Base-by-base conservation (phyloP, 1,140 invertebrate species). In the Neuroterus valhalla region DNA sequence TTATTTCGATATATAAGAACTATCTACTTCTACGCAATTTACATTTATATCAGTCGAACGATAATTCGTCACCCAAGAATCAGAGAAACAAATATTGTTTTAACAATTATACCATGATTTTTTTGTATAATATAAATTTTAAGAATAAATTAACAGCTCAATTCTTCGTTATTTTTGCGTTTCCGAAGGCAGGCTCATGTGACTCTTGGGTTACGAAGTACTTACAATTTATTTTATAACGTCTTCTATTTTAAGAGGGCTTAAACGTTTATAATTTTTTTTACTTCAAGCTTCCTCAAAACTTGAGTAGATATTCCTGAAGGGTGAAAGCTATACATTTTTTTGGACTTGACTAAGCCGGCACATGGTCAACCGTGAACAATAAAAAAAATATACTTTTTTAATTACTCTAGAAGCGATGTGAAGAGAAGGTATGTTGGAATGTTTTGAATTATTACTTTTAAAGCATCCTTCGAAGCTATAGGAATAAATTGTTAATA, bases 21-120 rank as follows among this genome's bases (percentile, higher is more conserved):
- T 62, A 62, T 1, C 55, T 62, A 62, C 26, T n/a, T 62, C 14
- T 38, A 62, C 23, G 23, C 14, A 62, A 62, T 62, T 12, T 62
- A 62, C 55, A 62, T 62, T 62, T 62, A 62, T 38, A 62, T 62
- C 55, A 62, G 55, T 62, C 55, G 26, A 10, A 62, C 55, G 31
- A 31, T 15, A 62, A n/a, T 62, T 62, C 55, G 55, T 62, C 55
- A 62, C n/a, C 23, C 55, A 62, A 62, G 26, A 62, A 62, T 62
- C 55, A 62, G 14, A 21, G 52, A 0, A 55, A 55, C 11, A 21
- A 15, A 26, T 2, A 21, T 19, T 21, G 11, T 55, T 52, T 21
- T 23, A 21, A 23, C 8, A n/a, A n/a, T n/a, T n/a, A n/a, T n/a
- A n/a, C n/a, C n/a, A n/a, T n/a, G n/a, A n/a, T n/a, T n/a, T n/a